Evolutionary conservation across 2,888 invertebrate species (phyloP), one percentile per base, ranked within the genome.

Genomic region (Spisula solida): DNA sequence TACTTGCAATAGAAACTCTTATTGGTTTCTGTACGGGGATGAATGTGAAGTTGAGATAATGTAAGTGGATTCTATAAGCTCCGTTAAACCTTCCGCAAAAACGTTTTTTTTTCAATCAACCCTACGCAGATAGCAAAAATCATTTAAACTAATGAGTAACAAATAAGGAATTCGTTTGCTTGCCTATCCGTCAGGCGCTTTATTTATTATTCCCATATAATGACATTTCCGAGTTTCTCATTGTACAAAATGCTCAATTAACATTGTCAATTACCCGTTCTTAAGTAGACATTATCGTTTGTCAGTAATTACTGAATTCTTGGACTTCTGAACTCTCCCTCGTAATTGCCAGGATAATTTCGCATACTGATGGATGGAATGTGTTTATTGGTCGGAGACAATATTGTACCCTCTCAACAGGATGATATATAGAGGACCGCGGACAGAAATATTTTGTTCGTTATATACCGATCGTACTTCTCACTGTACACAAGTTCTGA

Each of bases 161-260:
- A 75, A 75, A 75, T 75, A 31, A 34, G 34, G 75, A 75, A 75
- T 31, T 31, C 34, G 31, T 34, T 34, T 14, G 75, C 16, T 12
- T 75, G 0, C 29, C 34, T 31, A 18, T 75, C 75, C 31, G 75
- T 31, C 75, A 75, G 5, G 34, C n/a, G 31, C 25, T 31, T 41
- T 75, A 75, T 75, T 75, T 75, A 75, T 75, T 75, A 34, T 75
- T 75, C 31, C 75, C 34, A 34, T 75, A 75, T 75, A 75, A 75
- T 75, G 75, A 31, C 31, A 75, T 34, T 75, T 75, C 25, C 14
- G 12, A 34, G 29, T 75, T 75, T 75, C 75, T 75, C 34, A 16
- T 16, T 34, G 34, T 34, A 75, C 8, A 31, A 31, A 75, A 75
- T 75, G 75, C 75, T 75, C 75, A 31, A 75, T 75, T 75, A 75